phyloP scores from a whole-genome alignment of 2,113 vertebrate species.

The Steatornis caripensis region DNA sequence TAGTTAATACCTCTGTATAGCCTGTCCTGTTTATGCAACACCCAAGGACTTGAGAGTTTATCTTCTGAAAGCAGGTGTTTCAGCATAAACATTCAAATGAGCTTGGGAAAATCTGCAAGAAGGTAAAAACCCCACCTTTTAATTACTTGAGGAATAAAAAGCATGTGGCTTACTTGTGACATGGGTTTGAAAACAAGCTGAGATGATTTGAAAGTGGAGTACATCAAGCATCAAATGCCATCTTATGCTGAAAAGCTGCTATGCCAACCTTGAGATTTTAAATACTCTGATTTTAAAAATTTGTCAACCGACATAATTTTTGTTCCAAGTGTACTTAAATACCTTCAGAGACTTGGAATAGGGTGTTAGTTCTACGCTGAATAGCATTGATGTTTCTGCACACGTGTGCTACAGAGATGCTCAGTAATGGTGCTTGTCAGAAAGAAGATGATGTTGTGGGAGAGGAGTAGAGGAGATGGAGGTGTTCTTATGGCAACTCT shows the following conservation, averaged over 20 bases:
- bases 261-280: background rate
- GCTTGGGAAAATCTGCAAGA: slow-evolving; percentile 7
- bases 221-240: background rate
- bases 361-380: background rate
- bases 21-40: background rate
- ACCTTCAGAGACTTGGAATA: background rate
- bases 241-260: background rate
- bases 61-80: slow-evolving; percentile 36
- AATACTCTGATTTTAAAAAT: background rate
- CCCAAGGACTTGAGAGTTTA: background rate
- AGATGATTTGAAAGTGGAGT: background rate
- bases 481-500: background rate
- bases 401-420: rapidly evolving
- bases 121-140: background rate
- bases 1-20: background rate
- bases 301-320: background rate
- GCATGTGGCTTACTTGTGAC: background rate
- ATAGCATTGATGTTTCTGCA: background rate
- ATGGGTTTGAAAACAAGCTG: background rate
- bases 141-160: slow-evolving; percentile 6
- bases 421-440: background rate
- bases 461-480: background rate
- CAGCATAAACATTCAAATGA: slow-evolving; percentile 42
- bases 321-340: background rate
- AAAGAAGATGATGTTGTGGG: background rate